Conservation (phyloP, 2,797 vertebrate genomes). For the Vultur gryphus region DNA sequence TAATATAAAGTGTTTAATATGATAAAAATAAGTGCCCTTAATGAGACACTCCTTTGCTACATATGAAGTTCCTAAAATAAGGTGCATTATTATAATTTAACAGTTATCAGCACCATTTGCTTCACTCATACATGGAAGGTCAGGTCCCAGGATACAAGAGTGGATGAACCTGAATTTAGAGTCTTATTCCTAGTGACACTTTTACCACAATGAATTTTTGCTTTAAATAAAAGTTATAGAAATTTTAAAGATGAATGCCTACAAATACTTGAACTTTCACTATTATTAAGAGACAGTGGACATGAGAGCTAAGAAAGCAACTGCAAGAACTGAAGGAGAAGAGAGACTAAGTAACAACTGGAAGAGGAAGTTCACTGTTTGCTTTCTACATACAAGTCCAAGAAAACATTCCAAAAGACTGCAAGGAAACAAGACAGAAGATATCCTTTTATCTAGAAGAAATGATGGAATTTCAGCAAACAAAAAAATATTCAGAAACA, state of each 20-base stretch:
- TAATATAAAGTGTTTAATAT: neutral
- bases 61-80: neutral
- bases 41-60: neutral
- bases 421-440: neutral
- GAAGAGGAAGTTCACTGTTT: neutral
- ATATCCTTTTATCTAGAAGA: neutral
- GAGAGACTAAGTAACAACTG: neutral
- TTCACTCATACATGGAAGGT: neutral
- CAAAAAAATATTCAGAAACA: neutral
- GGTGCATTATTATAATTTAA: neutral
- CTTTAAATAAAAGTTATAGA: neutral
- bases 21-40: neutral
- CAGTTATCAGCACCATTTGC: neutral
- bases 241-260: neutral
- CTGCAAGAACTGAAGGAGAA: neutral
- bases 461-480: neutral
- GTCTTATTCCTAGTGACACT: neutral
- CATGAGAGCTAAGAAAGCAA: neutral
- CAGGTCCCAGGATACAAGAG: neutral
- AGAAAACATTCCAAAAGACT: neutral
- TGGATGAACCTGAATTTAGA: neutral
- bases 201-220: neutral
- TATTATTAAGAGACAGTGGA: neutral
- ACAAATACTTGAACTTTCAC: neutral
- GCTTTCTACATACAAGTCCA: neutral